A percentile compares a stretch with the other conserved stretches of the same genome.
These are phyloP conservation scores for Porphyrio hochstetteri DNA, from an alignment of 2,113 vertebrate species.

Conservation along the genomic window DNA sequence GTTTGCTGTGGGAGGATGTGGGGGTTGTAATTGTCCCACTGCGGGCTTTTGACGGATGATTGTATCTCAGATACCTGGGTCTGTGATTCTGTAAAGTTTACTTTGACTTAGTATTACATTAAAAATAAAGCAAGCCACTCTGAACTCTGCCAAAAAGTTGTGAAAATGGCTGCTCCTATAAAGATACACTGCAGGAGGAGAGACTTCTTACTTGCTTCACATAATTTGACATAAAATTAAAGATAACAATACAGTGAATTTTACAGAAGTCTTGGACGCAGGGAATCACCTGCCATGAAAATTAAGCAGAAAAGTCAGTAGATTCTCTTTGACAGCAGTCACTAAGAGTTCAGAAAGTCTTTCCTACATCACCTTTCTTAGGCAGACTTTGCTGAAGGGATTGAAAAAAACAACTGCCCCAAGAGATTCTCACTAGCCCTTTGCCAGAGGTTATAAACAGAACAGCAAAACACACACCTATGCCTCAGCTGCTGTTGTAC, in stretches of 20 bases:
- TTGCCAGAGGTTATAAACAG: not conserved
- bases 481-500: not conserved
- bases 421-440: not conserved
- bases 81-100: not conserved
- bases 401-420: not conserved
- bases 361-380: not conserved
- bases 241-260: not conserved
- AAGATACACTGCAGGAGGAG: not conserved
- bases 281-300: not conserved
- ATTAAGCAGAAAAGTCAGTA: not conserved
- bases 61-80: slow-evolving; percentile 33
- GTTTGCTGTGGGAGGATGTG: slow-evolving; percentile 46
- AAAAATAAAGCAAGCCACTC: slow-evolving; percentile 22
- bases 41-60: slow-evolving; percentile 49
- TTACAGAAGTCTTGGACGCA: not conserved
- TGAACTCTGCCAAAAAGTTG: not conserved
- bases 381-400: not conserved
- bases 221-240: not conserved
- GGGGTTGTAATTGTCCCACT: slow-evolving; percentile 55
- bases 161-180: not conserved
- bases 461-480: not conserved
- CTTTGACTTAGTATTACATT: not conserved
- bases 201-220: not conserved
- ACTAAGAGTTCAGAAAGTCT: not conserved
- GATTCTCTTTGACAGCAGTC: not conserved